Base-by-base conservation (phyloP, 2,797 vertebrate species). In the Emys orbicularis region DNA sequence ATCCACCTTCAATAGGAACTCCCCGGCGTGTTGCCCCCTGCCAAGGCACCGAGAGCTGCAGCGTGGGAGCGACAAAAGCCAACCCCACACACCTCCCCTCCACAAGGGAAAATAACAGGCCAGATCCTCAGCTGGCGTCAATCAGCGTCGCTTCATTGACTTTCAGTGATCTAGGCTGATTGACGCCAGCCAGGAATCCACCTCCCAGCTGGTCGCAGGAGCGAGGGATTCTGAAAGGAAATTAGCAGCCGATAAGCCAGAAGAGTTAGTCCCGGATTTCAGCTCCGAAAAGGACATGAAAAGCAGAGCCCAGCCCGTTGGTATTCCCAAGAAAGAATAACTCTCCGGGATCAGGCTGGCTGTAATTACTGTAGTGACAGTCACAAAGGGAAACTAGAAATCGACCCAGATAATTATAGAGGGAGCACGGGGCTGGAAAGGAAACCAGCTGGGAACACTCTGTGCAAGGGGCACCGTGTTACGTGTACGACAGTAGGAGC, bases 111-210 rank as follows among this genome's bases (percentile, higher is more conserved):
- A n/a, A n/a, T 7, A 21, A n/a, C 16, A n/a, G 13, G 34, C n/a
- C 65, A 68, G 16, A 10, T 68, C 19, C n/a, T 23, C 65, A 3
- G 34, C 34, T 16, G 61, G 61, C 4, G 16, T n/a, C 13, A 37
- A 23, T 61, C 15, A 31, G 31, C 6, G 2, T 72, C 19, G 2
- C n/a, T 37, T 10, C n/a, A 34, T 23, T 68, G 65, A 68, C 18
- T 8, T 21, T n/a, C 18, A n/a, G 65, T 19, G 65, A 21, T 37
- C n/a, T 37, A 11, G 11, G n/a, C 65, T 5, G 34, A 34, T 18
- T 34, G 18, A 21, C 1, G 9, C n/a, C n/a, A 3, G 65, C n/a
- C 65, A 72, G 10, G 18, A 23, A 0, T 0, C 3, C 23, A 29
- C 37, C 8, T 15, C 52, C 52, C 12, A 12, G 77, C 29, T 12